phyloP scores from a whole-genome alignment of 1,140 invertebrate genomes.

The Chelonus insularis region DNA sequence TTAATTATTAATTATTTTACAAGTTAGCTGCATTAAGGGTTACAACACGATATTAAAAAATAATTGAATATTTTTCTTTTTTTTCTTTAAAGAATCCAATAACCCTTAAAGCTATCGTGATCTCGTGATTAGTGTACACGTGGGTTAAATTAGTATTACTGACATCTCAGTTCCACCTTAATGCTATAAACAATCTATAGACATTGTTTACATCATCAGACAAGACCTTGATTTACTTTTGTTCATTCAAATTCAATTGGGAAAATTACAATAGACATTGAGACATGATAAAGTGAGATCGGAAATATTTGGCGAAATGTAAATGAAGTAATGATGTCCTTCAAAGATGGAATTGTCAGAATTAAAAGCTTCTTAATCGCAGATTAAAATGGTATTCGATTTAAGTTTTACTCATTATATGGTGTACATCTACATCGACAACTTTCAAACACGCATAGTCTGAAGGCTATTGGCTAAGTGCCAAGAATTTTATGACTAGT shows the following conservation, averaged over 20 bases:
- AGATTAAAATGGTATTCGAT: background rate
- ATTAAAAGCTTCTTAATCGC: no score
- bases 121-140: background rate
- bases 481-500: constrained; percentile 32
- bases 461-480: constrained; percentile 32
- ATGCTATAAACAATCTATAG: background rate
- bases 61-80: no score
- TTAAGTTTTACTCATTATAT: background rate
- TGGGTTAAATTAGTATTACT: constrained; percentile 4
- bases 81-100: no score
- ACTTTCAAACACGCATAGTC: constrained; percentile 9
- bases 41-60: no score
- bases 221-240: background rate
- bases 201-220: background rate
- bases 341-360: no score
- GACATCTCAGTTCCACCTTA: background rate
- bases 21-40: no score
- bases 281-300: no score
- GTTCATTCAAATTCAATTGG: background rate
- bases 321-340: no score
- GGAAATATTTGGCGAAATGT: no score
- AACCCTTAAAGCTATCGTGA: no score
- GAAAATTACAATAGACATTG: background rate
- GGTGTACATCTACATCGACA: no score
- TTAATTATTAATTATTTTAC: no score